These are phyloP conservation scores for Nomada goodeniana DNA, from an alignment of 2,888 invertebrate genomes.

Conservation along the genomic window DNA sequence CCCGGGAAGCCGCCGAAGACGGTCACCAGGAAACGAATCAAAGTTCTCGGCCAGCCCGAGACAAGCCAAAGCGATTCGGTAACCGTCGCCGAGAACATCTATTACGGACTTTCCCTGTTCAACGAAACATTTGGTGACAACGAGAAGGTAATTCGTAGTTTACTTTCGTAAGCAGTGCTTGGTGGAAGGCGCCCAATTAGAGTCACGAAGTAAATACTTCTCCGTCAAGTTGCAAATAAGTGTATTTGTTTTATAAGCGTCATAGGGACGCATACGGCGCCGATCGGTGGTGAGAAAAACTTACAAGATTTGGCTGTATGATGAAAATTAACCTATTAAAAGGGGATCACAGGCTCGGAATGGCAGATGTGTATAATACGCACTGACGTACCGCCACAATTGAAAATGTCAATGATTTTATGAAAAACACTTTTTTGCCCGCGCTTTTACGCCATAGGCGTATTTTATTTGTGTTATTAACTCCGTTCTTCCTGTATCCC, in stretches of 20 bases:
- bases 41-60: conserved; percentile 89
- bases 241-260: conserved; percentile 64
- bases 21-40: conserved; percentile 93
- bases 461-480: conserved; percentile 6
- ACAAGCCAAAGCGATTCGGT: conserved; percentile 84
- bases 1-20: conserved; percentile 95
- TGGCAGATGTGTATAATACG: conserved; percentile 65
- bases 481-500: background rate
- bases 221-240: conserved; percentile 14
- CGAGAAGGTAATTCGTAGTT: conserved; percentile 80
- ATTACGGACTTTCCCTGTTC: conserved; percentile 83
- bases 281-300: conserved; percentile 65
- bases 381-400: conserved; percentile 52
- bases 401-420: conserved; percentile 59
- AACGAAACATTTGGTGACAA: conserved; percentile 82
- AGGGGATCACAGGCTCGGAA: conserved; percentile 58
- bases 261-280: conserved; percentile 73
- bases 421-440: conserved; percentile 13
- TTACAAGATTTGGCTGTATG: conserved; percentile 60
- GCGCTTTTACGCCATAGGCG: conserved; percentile 20
- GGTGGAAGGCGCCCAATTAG: conserved; percentile 32
- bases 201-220: conserved; percentile 1
- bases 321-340: conserved; percentile 71
- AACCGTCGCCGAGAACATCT: conserved; percentile 85
- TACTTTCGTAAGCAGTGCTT: conserved; percentile 35